phyloP scores from a whole-genome alignment of 2,113 vertebrate species.

The Mirounga angustirostris region DNA sequence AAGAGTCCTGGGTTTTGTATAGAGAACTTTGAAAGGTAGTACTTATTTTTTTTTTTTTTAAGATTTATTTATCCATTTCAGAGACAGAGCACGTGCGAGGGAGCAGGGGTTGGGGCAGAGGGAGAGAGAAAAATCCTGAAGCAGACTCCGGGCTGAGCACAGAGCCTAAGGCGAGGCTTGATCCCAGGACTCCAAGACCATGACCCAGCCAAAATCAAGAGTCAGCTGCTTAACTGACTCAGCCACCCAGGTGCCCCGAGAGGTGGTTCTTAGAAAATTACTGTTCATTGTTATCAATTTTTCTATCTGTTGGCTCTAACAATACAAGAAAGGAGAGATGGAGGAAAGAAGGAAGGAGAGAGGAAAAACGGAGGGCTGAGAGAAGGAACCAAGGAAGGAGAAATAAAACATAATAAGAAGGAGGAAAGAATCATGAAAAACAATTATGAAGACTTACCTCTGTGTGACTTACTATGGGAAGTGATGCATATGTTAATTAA shows the following conservation, averaged over 20 bases:
- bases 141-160: background rate
- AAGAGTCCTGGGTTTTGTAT: background rate
- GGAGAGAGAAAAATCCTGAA: background rate
- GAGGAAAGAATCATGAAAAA: background rate
- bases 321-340: background rate
- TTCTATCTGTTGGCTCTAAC: background rate
- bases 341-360: background rate
- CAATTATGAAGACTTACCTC: background rate
- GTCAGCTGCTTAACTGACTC: background rate
- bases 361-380: background rate
- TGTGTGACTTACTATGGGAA: background rate
- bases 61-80: background rate
- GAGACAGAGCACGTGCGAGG: background rate
- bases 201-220: background rate
- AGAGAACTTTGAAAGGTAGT: background rate
- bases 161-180: background rate
- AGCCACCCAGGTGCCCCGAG: background rate
- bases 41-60: background rate
- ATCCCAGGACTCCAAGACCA: background rate
- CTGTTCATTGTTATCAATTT: background rate
- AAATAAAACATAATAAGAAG: background rate
- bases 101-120: background rate
- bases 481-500: background rate
- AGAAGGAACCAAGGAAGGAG: background rate
- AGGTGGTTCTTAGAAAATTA: background rate